Evolutionary conservation across 2,797 vertebrate species (phyloP).

Genomic region (Mormyrops attenuatus): DNA sequence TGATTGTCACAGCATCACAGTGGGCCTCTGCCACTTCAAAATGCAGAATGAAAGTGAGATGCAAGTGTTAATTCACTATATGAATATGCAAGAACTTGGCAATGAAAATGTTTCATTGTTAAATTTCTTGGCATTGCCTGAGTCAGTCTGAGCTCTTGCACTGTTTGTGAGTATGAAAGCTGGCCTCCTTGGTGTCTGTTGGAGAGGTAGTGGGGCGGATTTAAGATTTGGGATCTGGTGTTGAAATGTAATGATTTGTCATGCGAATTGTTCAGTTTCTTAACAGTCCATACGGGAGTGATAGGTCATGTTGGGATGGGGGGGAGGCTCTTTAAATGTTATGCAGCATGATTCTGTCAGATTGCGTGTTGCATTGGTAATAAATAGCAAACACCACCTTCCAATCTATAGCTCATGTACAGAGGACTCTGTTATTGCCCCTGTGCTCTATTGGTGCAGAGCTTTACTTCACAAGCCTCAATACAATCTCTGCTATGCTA

Average conservation of each 20-base stretch:
- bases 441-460: background rate
- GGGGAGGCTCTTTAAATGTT: background rate
- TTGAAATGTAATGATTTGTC: background rate
- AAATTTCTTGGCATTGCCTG: background rate
- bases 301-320: background rate
- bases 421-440: background rate
- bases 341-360: background rate
- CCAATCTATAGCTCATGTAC: background rate
- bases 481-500: background rate
- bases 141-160: background rate
- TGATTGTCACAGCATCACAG: background rate
- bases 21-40: background rate
- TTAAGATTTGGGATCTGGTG: background rate
- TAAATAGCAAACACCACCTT: background rate
- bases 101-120: constrained; percentile 7
- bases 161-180: background rate
- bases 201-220: background rate
- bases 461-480: background rate
- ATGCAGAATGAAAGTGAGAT: background rate
- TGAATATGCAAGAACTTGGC: background rate
- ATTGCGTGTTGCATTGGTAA: background rate
- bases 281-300: background rate
- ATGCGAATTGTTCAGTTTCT: background rate
- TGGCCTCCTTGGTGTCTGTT: background rate
- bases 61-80: background rate